Base-by-base conservation (phyloP, 2,113 vertebrate genomes). In the Leptosomus discolor region DNA sequence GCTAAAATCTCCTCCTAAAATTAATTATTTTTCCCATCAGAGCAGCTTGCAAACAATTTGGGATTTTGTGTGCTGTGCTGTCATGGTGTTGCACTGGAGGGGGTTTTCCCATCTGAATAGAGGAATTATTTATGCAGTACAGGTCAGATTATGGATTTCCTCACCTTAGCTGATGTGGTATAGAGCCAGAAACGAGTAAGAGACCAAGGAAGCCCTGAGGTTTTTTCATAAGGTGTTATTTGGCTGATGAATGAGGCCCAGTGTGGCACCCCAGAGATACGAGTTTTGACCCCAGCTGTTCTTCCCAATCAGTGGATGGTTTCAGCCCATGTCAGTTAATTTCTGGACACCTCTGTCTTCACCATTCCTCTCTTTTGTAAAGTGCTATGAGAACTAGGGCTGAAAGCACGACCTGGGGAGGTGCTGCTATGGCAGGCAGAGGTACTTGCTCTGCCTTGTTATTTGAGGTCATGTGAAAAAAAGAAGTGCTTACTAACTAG, bases 381-480 rank as follows among this genome's bases (percentile, higher is more conserved):
- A 30, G 36, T 48, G 36, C 61, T 87, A 3, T 30, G 64, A 81
- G 76, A 29, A 24, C 19, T 27, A 60, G 57, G 36, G 23, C 79
- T 92, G 71, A 61, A n/a, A 46, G 32, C 13, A 14, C 54, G 53
- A 57, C 45, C 53, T 14, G 15, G 30, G 51, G 53, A 74, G 20
- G 11, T 63, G 73, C 54, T 76, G 86, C 86, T 87, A 2, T 53
- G 61, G 29, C 51, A 58, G 54, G 41, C 67, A 80, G 88, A 76
- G 37, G 63, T 43, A 30, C 75, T 90, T 20, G 5, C 61, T 83
- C 58, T 93, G 64, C 57, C 64, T 45, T 41, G 27, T 75, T 89
- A 27, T 75, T 77, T 0, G 1, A 54, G 24, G 41, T 45, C 48
- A 73, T 54, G 15, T 0, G 0, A 79, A 82, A 76, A 1, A 39